phyloP scores from a whole-genome alignment of 2,888 invertebrate species.

The Pseudeuparius sepicola region DNA sequence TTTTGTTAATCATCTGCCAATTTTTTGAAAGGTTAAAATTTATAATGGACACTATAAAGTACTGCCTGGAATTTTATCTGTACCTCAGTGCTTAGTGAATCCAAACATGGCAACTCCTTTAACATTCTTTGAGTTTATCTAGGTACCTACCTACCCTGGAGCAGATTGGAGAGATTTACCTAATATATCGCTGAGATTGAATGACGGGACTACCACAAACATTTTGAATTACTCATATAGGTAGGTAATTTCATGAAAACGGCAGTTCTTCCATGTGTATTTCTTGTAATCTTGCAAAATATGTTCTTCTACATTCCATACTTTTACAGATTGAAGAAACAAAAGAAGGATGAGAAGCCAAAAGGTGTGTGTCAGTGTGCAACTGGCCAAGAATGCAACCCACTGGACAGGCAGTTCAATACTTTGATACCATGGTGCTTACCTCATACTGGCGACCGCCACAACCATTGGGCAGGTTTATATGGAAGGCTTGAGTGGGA shows the following conservation, averaged over 20 bases:
- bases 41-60: too few relatives aligned
- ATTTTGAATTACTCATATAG: constrained; percentile 45
- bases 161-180: constrained; percentile 84
- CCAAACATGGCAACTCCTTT: too few relatives aligned
- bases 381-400: constrained; percentile 53
- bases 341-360: constrained; percentile 39
- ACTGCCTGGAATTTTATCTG: too few relatives aligned
- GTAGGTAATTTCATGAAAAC: too few relatives aligned
- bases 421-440: constrained; percentile 84
- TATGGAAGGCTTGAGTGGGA: constrained; percentile 76
- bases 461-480: constrained; percentile 79
- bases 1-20: constrained; percentile 9
- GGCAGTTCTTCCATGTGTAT: too few relatives aligned
- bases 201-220: constrained; percentile 57
- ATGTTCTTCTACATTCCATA: too few relatives aligned
- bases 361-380: constrained; percentile 75
- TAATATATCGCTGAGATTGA: constrained; percentile 58
- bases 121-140: too few relatives aligned
- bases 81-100: too few relatives aligned
- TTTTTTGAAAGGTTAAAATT: constrained; percentile 4
- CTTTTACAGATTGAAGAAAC: constrained; percentile 41
- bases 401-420: constrained; percentile 65
- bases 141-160: constrained; percentile 64
- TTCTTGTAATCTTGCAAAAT: too few relatives aligned
- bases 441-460: constrained; percentile 76